Percentiles rank a stretch among this genome's conserved stretches.
phyloP scores from a whole-genome alignment of 2,797 vertebrate species.

The Gephyroberyx darwinii region DNA sequence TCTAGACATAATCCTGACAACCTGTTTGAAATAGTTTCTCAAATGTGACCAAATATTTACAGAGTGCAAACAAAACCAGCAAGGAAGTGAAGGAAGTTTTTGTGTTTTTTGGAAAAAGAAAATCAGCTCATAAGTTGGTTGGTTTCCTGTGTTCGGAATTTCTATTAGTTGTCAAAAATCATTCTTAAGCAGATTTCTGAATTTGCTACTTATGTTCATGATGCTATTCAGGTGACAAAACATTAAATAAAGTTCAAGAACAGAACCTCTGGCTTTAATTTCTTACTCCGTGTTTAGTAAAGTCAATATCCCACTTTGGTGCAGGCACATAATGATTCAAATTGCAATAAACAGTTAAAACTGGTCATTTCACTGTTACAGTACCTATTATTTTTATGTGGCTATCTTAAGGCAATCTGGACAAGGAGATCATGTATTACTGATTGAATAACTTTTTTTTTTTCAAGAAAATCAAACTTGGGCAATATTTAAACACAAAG shows the following conservation, averaged over 20 bases:
- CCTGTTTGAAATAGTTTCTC: conserved; percentile 27
- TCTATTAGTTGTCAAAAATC: conserved; percentile 24
- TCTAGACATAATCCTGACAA: conserved; percentile 12
- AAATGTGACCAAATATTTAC: conserved; percentile 65
- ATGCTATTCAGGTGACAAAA: conserved; percentile 43
- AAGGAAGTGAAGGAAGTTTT: conserved; percentile 20
- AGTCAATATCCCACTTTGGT: background rate
- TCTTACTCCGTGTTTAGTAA: background rate
- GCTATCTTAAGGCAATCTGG: conserved; percentile 7
- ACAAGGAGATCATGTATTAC: conserved; percentile 17
- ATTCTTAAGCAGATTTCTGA: conserved; percentile 49
- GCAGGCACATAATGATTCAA: conserved; percentile 3
- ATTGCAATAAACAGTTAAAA: conserved; percentile 37
- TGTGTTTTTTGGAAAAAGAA: conserved; percentile 28
- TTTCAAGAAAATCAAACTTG: conserved; percentile 40
- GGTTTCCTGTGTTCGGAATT: conserved; percentile 29
- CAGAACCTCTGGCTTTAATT: conserved; percentile 16
- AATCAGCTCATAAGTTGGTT: conserved; percentile 33
- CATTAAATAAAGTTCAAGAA: conserved; percentile 65
- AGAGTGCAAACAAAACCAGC: conserved; percentile 37
- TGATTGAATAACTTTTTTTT: conserved; percentile 30
- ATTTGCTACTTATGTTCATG: conserved; percentile 57
- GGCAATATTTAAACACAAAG: conserved; percentile 45
- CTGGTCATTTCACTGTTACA: conserved; percentile 32
- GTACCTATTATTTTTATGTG: conserved; percentile 33